Conservation (phyloP, 2,113 vertebrate species). For the Gallinago jamesoni region DNA sequence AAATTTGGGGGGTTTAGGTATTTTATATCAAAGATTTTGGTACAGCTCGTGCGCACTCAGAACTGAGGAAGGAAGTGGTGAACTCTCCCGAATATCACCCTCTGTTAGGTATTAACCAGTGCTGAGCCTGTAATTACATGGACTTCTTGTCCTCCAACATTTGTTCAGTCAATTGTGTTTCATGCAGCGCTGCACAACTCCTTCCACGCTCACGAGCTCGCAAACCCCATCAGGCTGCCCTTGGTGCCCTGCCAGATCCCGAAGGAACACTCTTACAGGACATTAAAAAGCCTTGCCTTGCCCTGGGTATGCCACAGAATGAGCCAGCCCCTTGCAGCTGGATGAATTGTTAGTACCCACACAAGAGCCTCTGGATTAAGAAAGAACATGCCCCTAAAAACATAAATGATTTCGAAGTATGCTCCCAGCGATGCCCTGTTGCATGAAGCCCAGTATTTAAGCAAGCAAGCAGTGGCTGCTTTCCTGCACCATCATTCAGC, state of each 20-base stretch:
- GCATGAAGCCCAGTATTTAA: not conserved
- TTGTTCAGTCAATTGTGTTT: slow-evolving; percentile 15
- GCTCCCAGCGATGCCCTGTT: not conserved
- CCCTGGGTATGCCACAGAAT: not conserved
- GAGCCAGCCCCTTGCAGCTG: fast-evolving
- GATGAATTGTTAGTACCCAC: not conserved
- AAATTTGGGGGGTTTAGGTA: not conserved
- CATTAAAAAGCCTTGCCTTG: not conserved
- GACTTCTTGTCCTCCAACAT: slow-evolving; percentile 33
- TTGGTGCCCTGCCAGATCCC: not conserved
- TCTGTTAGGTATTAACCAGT: slow-evolving; percentile 33
- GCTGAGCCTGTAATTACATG: not conserved
- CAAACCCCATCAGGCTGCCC: not conserved
- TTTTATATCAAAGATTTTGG: not conserved
- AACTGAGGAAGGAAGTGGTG: not conserved
- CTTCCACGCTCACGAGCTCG: not conserved
- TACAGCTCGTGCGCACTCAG: not conserved
- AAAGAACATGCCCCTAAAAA: not conserved
- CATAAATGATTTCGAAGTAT: not conserved
- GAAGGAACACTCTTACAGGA: not conserved
- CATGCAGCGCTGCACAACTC: slow-evolving; percentile 16
- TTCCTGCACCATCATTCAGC: not conserved
- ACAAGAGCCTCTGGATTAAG: not conserved
- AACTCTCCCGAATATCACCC: not conserved
- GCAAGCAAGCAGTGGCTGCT: not conserved